A percentile compares a stretch with the other conserved stretches of the same genome.
phyloP scores from a whole-genome alignment of 1,140 invertebrate species.

The Euwallacea fornicatus region DNA sequence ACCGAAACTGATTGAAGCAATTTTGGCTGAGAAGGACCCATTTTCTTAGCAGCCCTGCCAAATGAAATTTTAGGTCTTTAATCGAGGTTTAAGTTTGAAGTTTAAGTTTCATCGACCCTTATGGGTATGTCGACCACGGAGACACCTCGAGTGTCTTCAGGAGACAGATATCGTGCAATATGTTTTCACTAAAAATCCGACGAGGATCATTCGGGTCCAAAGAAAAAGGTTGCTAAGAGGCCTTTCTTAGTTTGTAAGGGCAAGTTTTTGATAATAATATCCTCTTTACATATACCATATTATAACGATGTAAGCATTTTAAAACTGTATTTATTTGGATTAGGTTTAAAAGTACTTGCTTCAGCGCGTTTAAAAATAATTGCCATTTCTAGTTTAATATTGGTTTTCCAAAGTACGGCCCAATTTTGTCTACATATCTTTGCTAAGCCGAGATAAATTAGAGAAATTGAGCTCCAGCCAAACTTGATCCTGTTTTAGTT shows the following conservation, averaged over 20 bases:
- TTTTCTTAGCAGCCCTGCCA: slow-evolving; percentile 18
- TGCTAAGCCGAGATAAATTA: too few relatives aligned
- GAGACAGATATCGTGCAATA: too few relatives aligned
- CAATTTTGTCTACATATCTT: background rate
- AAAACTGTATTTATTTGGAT: slow-evolving; percentile 30
- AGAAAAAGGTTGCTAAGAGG: slow-evolving; percentile 12
- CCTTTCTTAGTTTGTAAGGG: slow-evolving; percentile 15
- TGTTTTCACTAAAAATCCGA: background rate
- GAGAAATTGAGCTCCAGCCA: background rate
- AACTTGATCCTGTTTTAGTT: slow-evolving; percentile 19
- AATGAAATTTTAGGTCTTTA: slow-evolving; percentile 17
- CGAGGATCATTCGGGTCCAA: background rate
- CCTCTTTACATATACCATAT: slow-evolving; percentile 5
- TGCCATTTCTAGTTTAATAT: slow-evolving; percentile 30
- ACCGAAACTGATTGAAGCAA: slow-evolving; percentile 20
- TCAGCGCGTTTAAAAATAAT: slow-evolving; percentile 28
- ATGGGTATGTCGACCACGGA: too few relatives aligned
- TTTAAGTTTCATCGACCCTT: slow-evolving; percentile 18
- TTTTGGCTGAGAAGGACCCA: slow-evolving; percentile 20
- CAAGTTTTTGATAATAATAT: slow-evolving; percentile 30
- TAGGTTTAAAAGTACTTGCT: slow-evolving; percentile 32
- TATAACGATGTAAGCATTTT: slow-evolving; percentile 35
- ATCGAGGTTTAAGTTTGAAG: slow-evolving; percentile 20
- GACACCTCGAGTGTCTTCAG: too few relatives aligned
- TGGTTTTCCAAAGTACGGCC: slow-evolving; percentile 1